Evolutionary conservation across 1,140 invertebrate species (phyloP).

Genomic region (Drosophila watanabei): DNA sequence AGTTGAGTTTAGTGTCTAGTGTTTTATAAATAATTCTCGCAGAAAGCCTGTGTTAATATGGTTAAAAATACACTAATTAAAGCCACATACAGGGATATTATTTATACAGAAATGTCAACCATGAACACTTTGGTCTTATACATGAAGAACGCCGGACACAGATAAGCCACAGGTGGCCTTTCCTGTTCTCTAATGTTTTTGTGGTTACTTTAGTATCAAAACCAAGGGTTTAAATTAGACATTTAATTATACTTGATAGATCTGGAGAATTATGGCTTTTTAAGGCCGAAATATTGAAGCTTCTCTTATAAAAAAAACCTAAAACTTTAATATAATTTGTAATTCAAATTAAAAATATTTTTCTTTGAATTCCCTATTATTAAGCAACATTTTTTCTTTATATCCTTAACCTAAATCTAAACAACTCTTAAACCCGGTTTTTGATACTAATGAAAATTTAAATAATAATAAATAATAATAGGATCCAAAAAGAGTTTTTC

Average conservation of each 20-base stretch:
- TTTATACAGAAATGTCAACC: neutral
- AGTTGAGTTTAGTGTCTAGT: neutral
- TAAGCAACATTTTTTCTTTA: neutral
- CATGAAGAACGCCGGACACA: neutral
- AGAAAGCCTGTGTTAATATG: neutral
- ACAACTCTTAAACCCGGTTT: rapidly evolving
- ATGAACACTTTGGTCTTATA: neutral
- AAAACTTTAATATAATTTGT: neutral
- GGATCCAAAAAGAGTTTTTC: neutral
- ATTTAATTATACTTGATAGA: neutral
- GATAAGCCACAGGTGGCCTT: neutral
- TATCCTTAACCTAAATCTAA: neutral
- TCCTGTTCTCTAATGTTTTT: neutral
- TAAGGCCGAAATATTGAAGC: neutral
- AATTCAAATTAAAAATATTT: neutral
- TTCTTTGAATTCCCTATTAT: neutral
- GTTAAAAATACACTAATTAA: neutral
- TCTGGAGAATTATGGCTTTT: neutral
- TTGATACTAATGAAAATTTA: neutral
- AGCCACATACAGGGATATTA: neutral
- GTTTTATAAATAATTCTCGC: neutral
- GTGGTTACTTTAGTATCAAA: neutral
- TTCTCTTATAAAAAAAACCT: neutral
- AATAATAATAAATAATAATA: neutral
- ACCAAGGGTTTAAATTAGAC: neutral